Evolutionary conservation across 2,797 vertebrate genomes (phyloP), one percentile per base, ranked within the genome.

Genomic region (Lacerta viridis): DNA sequence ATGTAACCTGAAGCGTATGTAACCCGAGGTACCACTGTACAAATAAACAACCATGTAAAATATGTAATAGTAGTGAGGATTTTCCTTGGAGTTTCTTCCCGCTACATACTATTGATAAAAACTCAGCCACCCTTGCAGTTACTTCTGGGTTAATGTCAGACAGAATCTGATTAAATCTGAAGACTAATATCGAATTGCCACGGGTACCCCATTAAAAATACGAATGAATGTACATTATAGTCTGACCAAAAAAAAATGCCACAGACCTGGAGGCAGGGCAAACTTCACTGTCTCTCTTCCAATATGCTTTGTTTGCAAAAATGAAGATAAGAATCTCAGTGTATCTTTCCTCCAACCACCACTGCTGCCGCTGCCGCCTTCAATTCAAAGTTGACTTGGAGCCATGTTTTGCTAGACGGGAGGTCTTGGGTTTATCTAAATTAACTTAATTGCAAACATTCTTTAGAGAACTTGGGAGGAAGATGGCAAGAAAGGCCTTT

Each of bases 391-490:
- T 23, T 75, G 39, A 33, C 27, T 76, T 17, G 11, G 15, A 76
- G 55, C 59, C 59, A 76, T 87, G 18, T 75, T 68, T 77, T 69
- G 20, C 61, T 6, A 69, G 74, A n/a, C 23, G n/a, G 61, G 33
- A 50, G 15, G 72, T 50, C 61, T 50, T 15, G 29, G 8, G 59
- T 68, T 83, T 88, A 83, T 87, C 79, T 81, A 43, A 74, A 46
- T 29, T 68, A 68, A 77, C 41, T 83, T 50, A 88, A 83, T 77
- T 76, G 17, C 29, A 77, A 66, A 77, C 59, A 61, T 77, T 83
- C 68, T 80, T 74, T 41, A 77, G 55, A 68, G 72, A 39, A 23
- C 11, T 3, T 29, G 43, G 36, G 10, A 64, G 29, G 41, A 76
- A 82, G 71, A 46, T 36, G 50, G 29, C 55, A 82, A 64, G 66